Evolutionary conservation across 2,888 invertebrate species (phyloP).

Genomic region (Globia sparganii): DNA sequence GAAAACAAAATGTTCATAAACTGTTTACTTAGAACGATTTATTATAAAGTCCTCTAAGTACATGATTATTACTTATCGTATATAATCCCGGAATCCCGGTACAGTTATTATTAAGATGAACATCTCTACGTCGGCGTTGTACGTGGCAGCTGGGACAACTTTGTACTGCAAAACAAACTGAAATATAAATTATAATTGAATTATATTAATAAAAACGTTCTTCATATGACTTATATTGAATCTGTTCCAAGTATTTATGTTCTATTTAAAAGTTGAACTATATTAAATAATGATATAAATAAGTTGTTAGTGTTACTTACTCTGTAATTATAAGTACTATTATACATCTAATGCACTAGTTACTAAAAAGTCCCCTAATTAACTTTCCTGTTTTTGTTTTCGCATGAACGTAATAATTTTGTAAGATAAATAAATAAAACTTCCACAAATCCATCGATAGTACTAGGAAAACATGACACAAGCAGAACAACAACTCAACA

Average conservation of each 20-base stretch:
- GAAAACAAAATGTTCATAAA: not conserved
- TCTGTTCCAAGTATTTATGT: not conserved
- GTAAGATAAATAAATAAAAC: not conserved
- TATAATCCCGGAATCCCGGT: conserved; percentile 18
- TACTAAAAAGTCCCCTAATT: too few relatives aligned
- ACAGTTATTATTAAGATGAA: not conserved
- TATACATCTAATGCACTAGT: too few relatives aligned
- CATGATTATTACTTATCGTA: not conserved
- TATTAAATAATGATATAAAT: too few relatives aligned
- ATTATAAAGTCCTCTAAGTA: not conserved
- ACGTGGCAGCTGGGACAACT: conserved; percentile 47
- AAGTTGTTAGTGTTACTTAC: too few relatives aligned
- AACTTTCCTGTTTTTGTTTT: not conserved
- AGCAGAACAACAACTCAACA: not conserved
- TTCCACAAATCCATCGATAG: not conserved
- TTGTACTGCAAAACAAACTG: conserved; percentile 42
- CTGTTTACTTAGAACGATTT: not conserved
- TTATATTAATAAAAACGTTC: conserved; percentile 17
- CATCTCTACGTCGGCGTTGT: conserved; percentile 33
- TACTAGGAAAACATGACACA: conserved; percentile 19
- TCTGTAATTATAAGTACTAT: too few relatives aligned
- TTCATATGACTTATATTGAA: not conserved
- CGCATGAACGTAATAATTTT: not conserved
- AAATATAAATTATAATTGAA: conserved; percentile 44
- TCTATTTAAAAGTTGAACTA: not conserved